Base-by-base conservation (phyloP, 23 tunicate species). In the Ciona savignyi region DNA sequence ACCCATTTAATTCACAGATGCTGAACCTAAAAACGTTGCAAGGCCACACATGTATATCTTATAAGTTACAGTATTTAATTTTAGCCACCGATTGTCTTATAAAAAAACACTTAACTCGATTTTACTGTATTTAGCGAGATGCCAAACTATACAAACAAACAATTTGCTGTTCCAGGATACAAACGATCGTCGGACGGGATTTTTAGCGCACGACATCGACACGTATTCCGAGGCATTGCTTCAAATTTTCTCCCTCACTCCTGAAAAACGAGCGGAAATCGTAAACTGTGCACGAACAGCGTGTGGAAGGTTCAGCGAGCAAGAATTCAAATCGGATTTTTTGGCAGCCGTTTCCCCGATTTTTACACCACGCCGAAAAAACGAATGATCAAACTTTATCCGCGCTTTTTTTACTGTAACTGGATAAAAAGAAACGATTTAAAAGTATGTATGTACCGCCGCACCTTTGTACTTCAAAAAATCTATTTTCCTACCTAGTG, bases 251-350 rank as follows among this genome's bases (percentile, higher is more conserved):
- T 0, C 60, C 3, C 27, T 86, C 33, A 27, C 87, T 1, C 1
- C 4, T 27, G 66, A 72, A 29, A 67, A 80, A 70, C 34, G 84
- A 71, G 30, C 61, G 30, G 26, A 67, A 28, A 69, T 93, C 0
- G 83, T 71, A 22, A 23, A 35, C 25, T 19, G 25, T 1, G 98
- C 98, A 15, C 61, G 95, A 74, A 63, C 62, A 51, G 68, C 95
- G n/a, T 93, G 95, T 56, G 64, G 74, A 35, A 70, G 98, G 30
- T 93, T 93, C 63, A 85, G 93, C 64, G 93, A 86, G 70, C 74
- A 78, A 48, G 76, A 81, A n/a, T 92, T 92, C 64, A 83, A 80
- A 56, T 25, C 68, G 11, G 80, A 71, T 67, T 92, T 92, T 80
- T 34, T 85, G 61, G 61, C 15, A 49, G 20, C 61, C 15, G 20